Evolutionary conservation across 2,797 vertebrate species (phyloP).

Genomic region (Choloepus didactylus): DNA sequence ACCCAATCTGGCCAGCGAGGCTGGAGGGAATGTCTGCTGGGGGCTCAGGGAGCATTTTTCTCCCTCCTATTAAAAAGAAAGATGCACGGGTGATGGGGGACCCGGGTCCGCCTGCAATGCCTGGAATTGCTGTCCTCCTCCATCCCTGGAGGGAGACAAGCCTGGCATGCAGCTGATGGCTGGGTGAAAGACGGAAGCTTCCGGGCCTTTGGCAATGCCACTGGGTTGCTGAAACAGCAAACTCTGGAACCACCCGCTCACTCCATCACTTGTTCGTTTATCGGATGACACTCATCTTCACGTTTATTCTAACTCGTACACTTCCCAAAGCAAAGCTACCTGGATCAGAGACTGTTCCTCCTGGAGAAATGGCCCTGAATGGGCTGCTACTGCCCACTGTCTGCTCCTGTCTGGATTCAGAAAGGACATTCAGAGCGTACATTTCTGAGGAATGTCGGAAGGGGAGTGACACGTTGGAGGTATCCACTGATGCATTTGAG

Average conservation of each 20-base stretch:
- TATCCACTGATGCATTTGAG: neutral
- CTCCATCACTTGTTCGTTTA: neutral
- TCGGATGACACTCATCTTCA: no score
- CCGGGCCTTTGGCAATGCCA: neutral
- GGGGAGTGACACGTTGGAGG: no score
- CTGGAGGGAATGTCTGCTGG: neutral
- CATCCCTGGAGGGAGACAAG: fast-evolving
- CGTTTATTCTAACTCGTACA: neutral
- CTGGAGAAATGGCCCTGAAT: fast-evolving
- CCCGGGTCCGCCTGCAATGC: neutral
- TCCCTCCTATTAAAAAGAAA: neutral
- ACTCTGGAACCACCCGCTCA: neutral
- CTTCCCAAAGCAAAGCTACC: neutral
- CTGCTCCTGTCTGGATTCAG: neutral
- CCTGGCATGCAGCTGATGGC: neutral
- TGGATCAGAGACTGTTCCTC: neutral
- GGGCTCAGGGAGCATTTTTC: neutral
- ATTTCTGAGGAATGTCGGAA: neutral
- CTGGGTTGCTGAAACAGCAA: neutral
- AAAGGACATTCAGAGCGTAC: neutral
- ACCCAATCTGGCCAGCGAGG: no score
- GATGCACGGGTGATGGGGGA: fast-evolving
- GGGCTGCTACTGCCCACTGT: neutral
- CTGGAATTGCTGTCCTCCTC: neutral
- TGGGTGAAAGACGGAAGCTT: neutral